Evolutionary conservation across 2,797 vertebrate species (phyloP).

Genomic region (Hyperoplus immaculatus): DNA sequence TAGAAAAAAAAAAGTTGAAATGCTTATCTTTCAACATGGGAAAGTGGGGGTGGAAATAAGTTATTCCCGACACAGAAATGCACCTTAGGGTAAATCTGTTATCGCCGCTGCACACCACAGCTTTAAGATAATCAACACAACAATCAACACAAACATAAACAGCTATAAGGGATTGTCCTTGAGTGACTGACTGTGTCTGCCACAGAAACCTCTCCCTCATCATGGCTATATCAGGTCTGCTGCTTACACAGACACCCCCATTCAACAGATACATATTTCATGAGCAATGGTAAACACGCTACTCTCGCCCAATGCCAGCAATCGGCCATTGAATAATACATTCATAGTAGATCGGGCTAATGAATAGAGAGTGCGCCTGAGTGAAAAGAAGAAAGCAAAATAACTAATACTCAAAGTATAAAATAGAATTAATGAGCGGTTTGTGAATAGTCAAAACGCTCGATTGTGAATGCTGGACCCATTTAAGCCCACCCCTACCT

Average conservation of each 20-base stretch:
- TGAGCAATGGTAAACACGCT: conserved; percentile 83
- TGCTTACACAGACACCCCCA: conserved; percentile 70
- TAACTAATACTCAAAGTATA: conserved; percentile 81
- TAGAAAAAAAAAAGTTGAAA: conserved; percentile 27
- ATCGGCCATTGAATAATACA: conserved; percentile 83
- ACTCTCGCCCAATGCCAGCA: conserved; percentile 74
- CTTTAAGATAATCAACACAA: conserved; percentile 75
- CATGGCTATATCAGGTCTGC: conserved; percentile 70
- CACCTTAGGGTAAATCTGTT: conserved; percentile 70
- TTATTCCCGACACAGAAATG: conserved; percentile 50
- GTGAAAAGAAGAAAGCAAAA: conserved; percentile 84
- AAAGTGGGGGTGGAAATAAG: conserved; percentile 24
- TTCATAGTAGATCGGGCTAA: conserved; percentile 80
- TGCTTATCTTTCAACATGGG: conserved; percentile 57
- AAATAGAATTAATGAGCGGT: conserved; percentile 83
- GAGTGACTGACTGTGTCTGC: conserved; percentile 67
- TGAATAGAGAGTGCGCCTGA: conserved; percentile 84
- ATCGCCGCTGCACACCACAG: conserved; percentile 69
- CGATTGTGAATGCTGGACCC: conserved; percentile 57
- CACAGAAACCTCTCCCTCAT: conserved; percentile 67
- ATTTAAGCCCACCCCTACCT: conserved; percentile 65
- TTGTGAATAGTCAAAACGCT: conserved; percentile 71
- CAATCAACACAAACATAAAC: conserved; percentile 65
- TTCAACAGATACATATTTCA: conserved; percentile 85
- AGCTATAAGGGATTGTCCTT: conserved; percentile 77